Evolutionary conservation across 2,797 vertebrate species (phyloP), one percentile per base, ranked within the genome.

Genomic region (Coilia nasus): DNA sequence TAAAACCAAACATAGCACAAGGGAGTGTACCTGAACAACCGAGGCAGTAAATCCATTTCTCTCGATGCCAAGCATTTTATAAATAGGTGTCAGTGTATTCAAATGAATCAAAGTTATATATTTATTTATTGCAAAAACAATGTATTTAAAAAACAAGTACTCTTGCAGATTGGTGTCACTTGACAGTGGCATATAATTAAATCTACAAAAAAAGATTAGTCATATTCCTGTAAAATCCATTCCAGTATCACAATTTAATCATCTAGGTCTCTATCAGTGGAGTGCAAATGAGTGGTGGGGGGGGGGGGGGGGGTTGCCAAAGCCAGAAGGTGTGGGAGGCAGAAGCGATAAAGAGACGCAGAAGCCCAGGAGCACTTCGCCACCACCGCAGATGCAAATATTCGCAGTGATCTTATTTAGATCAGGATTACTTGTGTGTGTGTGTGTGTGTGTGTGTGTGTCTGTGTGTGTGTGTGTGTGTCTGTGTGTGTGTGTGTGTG

Each of bases 301-400:
- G 71, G 71, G 85, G 56, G 64, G 84, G 78, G 60, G 23, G 44
- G 28, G 54, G 86, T 62, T 71, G 64, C 83, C 60, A 62, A 50
- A 71, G 82, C 85, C 35, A 82, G 64, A 31, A 31, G 21, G 85
- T 71, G 71, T 44, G 44, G 57, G 71, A 85, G 67, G 82, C 44
- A 23, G 41, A 46, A 56, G 62, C 80, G 57, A 86, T 86, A 64
- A 85, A 54, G 60, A 80, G 80, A 59, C 67, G 35, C 59, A 67
- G 67, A 19, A 50, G 62, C 75, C 57, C 82, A 44, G n/a, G 86
- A 85, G 62, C 71, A 44, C 17, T 7, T 54, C 50, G 9, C 50
- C 50, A 54, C 14, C 50, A 54, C 50, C 50, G 82, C 87, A 83
- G 83, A 87, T 91, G 90, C 85, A 92, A 88, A 91, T 90, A 62